Evolutionary conservation across 2,888 invertebrate species (phyloP).

Genomic region (Choristoneura rosaceana): DNA sequence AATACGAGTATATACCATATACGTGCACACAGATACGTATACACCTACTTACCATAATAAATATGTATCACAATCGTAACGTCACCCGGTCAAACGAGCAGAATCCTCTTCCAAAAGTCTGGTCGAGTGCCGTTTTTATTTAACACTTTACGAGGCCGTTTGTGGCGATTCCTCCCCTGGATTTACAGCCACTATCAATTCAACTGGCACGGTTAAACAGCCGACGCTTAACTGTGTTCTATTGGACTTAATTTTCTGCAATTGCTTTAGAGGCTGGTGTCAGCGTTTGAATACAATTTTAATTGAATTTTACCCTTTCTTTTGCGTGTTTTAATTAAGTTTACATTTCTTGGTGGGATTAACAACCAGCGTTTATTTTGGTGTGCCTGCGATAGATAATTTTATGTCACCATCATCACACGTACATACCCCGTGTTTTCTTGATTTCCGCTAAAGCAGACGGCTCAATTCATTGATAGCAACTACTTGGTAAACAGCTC

Average conservation of each 20-base stretch:
- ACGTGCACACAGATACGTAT: too few relatives aligned
- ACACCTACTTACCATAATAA: too few relatives aligned
- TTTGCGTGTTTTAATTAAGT: slow-evolving; percentile 24
- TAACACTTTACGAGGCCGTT: slow-evolving; percentile 42
- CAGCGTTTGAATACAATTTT: slow-evolving; percentile 35
- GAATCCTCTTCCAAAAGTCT: slow-evolving; percentile 22
- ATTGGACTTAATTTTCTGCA: slow-evolving; percentile 42
- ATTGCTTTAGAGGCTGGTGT: slow-evolving; percentile 32
- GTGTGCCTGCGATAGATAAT: neutral
- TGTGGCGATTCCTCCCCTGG: slow-evolving; percentile 42
- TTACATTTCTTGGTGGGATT: slow-evolving; percentile 11
- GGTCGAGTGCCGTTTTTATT: slow-evolving; percentile 43
- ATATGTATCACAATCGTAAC: neutral
- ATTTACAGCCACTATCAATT: slow-evolving; percentile 43
- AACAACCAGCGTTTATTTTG: neutral
- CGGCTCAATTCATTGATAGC: too few relatives aligned
- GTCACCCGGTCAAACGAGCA: neutral
- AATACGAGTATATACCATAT: too few relatives aligned
- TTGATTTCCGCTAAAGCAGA: too few relatives aligned
- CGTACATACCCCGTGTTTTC: too few relatives aligned
- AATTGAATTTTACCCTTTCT: slow-evolving; percentile 39
- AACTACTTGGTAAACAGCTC: too few relatives aligned
- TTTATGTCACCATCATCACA: neutral
- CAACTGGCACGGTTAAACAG: slow-evolving; percentile 38
- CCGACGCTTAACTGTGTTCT: slow-evolving; percentile 35